Evolutionary conservation across 2,888 invertebrate species (phyloP).

Genomic region (Serripes groenlandicus): DNA sequence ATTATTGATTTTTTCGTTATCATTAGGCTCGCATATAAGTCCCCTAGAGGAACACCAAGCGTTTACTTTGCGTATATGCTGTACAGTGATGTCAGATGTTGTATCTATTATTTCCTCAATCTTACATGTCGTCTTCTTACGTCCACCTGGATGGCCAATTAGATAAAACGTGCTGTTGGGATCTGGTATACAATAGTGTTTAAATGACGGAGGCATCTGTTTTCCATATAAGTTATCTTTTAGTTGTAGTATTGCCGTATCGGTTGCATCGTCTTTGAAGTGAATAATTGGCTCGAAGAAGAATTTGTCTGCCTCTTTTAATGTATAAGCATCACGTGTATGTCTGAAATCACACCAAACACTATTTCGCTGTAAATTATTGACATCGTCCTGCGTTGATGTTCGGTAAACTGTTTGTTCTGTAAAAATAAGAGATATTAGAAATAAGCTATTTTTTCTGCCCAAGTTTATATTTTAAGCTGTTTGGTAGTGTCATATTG

Average conservation of each 20-base stretch:
- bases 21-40: not conserved
- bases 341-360: not conserved
- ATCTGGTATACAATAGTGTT: conserved; percentile 23
- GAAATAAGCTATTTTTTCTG: no score
- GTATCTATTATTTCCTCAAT: conserved; percentile 13
- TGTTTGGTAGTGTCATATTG: no score
- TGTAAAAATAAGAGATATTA: no score
- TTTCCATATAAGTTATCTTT: conserved; percentile 9
- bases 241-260: conserved; percentile 50
- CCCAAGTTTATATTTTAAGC: no score
- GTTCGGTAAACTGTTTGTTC: no score
- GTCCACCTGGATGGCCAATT: conserved; percentile 45
- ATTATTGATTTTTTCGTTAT: not conserved
- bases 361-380: no score
- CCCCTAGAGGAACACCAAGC: conserved; percentile 21
- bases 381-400: no score
- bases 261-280: conserved; percentile 35
- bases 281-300: conserved; percentile 23
- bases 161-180: conserved; percentile 34
- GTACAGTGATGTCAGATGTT: not conserved
- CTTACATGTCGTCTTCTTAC: conserved; percentile 13
- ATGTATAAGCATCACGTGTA: not conserved
- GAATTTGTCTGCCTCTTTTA: conserved; percentile 3
- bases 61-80: conserved; percentile 17
- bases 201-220: conserved; percentile 38